Percentiles rank a stretch among this genome's conserved stretches.
Conservation (phyloP, 2,113 vertebrate species). For the Tiliqua scincoides region DNA sequence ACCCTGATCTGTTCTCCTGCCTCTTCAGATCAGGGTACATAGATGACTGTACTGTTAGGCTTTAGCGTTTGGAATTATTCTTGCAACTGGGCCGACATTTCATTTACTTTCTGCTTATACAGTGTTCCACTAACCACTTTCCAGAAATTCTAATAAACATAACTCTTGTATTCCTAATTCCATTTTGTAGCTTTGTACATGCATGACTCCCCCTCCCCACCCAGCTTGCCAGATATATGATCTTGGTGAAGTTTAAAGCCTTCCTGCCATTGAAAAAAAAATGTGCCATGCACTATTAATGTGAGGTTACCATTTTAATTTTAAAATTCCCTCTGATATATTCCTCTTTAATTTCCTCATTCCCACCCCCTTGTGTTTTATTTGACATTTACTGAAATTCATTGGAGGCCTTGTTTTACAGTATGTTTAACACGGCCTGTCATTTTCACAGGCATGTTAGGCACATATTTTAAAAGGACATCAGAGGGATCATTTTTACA, state of each 20-base stretch:
- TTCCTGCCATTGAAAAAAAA: slow-evolving; percentile 23
- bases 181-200: slow-evolving; percentile 13
- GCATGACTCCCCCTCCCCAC: neutral
- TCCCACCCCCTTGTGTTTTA: slow-evolving; percentile 44
- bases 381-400: slow-evolving; percentile 50
- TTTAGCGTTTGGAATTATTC: neutral
- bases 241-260: slow-evolving; percentile 26
- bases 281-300: slow-evolving; percentile 33
- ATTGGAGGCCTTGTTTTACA: slow-evolving; percentile 35
- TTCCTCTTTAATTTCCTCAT: slow-evolving; percentile 49
- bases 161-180: slow-evolving; percentile 27
- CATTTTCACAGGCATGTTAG: slow-evolving; percentile 10
- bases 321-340: slow-evolving; percentile 31
- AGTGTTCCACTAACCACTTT: neutral
- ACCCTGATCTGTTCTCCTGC: neutral
- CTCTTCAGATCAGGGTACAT: neutral
- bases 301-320: slow-evolving; percentile 49
- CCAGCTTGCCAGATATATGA: neutral
- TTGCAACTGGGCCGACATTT: neutral
- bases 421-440: slow-evolving; percentile 18
- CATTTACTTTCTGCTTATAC: neutral
- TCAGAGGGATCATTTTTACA: slow-evolving; percentile 37
- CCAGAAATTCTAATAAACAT: slow-evolving; percentile 34
- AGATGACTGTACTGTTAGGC: neutral
- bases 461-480: slow-evolving; percentile 19